Conservation (phyloP, 2,888 invertebrate genomes). For the Dermolepida albohirtum region DNA sequence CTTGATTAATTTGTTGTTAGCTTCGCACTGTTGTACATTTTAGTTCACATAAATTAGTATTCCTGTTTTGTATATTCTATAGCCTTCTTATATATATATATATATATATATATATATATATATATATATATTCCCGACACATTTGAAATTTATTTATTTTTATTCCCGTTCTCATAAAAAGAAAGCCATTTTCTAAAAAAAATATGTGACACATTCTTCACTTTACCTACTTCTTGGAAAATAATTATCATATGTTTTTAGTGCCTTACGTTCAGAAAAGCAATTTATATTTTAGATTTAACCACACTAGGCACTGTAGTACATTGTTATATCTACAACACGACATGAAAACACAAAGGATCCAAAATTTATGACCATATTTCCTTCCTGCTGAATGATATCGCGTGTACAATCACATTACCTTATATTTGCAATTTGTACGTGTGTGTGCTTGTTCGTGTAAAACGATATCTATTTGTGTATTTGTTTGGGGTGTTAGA, state of each 20-base stretch:
- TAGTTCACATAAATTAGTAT: too few species aligned
- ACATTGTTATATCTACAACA: constrained; percentile 36
- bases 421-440: constrained; percentile 49
- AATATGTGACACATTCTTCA: background rate
- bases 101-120: too few species aligned
- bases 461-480: constrained; percentile 33
- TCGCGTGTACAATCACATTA: constrained; percentile 55
- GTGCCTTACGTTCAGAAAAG: constrained; percentile 10
- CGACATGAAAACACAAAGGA: constrained; percentile 44
- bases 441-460: constrained; percentile 51
- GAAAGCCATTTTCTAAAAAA: background rate
- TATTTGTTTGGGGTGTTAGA: constrained; percentile 13
- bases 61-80: too few species aligned
- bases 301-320: constrained; percentile 15
- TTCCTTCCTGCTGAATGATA: constrained; percentile 52
- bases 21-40: too few species aligned
- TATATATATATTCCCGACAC: too few species aligned
- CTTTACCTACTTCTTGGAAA: constrained; percentile 3
- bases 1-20: too few species aligned
- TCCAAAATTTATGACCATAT: constrained; percentile 48
- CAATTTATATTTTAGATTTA: constrained; percentile 15
- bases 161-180: too few species aligned
- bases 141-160: too few species aligned
- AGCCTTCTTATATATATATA: too few species aligned
- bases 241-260: constrained; percentile 20